phyloP scores from a whole-genome alignment of 2,888 invertebrate genomes.

The Dryobotodes eremita region DNA sequence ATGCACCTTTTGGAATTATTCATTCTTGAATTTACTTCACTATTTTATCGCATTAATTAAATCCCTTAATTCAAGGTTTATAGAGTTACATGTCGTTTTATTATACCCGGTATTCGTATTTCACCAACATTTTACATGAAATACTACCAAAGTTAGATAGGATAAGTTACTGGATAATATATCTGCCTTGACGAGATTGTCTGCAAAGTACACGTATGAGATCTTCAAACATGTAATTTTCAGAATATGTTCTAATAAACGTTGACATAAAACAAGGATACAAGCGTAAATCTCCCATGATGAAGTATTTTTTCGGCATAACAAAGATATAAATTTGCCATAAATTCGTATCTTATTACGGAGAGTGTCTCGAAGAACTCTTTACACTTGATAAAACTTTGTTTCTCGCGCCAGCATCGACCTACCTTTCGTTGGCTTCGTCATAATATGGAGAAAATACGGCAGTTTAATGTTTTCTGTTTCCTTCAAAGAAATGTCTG shows the following conservation, averaged over 20 bases:
- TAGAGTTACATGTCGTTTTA: constrained; percentile 15
- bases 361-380: constrained; percentile 74
- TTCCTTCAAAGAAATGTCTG: constrained; percentile 66
- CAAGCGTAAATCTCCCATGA: constrained; percentile 54
- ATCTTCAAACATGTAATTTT: constrained; percentile 46
- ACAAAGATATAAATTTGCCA: constrained; percentile 77
- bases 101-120: constrained; percentile 24
- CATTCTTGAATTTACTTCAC: background rate
- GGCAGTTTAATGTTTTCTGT: constrained; percentile 58
- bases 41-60: background rate
- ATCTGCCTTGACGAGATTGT: constrained; percentile 35
- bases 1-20: background rate
- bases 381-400: constrained; percentile 81
- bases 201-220: constrained; percentile 29
- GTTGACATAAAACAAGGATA: constrained; percentile 61
- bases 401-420: constrained; percentile 65
- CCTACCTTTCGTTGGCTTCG: constrained; percentile 55
- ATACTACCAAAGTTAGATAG: constrained; percentile 44
- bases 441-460: constrained; percentile 60
- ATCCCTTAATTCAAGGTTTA: background rate
- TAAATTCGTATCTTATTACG: constrained; percentile 79
- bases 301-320: constrained; percentile 73
- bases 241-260: constrained; percentile 60
- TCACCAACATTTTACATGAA: constrained; percentile 18
- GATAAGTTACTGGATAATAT: constrained; percentile 38